Evolutionary conservation across 2,113 vertebrate species (phyloP).

Genomic region (Cryptomyrus ogoouensis): DNA sequence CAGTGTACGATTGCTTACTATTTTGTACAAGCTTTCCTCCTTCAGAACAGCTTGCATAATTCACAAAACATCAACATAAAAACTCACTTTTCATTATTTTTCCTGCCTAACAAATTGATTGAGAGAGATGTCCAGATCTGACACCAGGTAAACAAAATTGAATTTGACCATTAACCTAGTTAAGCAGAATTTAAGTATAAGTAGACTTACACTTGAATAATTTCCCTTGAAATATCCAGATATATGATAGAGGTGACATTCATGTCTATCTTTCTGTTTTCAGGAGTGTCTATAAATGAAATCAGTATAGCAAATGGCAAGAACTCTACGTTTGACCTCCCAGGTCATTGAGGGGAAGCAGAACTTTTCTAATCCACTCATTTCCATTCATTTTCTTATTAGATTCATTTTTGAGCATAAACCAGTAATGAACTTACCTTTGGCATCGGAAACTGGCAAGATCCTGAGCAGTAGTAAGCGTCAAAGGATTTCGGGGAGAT

Average conservation of each 20-base stretch:
- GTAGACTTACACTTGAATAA: background rate
- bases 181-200: background rate
- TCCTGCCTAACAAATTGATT: background rate
- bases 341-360: background rate
- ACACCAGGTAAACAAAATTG: background rate
- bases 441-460: slow-evolving; percentile 96
- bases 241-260: background rate
- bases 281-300: background rate
- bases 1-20: background rate
- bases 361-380: background rate
- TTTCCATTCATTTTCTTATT: background rate
- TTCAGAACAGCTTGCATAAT: background rate
- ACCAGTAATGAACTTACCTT: slow-evolving; percentile 66
- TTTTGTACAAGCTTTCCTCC: background rate
- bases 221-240: background rate
- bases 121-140: background rate
- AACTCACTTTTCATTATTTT: background rate
- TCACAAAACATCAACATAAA: background rate
- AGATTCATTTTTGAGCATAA: background rate
- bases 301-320: background rate
- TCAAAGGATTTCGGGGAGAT: slow-evolving; percentile 96
- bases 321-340: background rate
- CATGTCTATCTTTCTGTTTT: background rate
- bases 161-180: background rate
- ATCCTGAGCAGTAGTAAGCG: slow-evolving; percentile 89